Evolutionary conservation across 2,888 invertebrate species (phyloP), one percentile per base, ranked within the genome.

Genomic region (Drosophila ezoana): DNA sequence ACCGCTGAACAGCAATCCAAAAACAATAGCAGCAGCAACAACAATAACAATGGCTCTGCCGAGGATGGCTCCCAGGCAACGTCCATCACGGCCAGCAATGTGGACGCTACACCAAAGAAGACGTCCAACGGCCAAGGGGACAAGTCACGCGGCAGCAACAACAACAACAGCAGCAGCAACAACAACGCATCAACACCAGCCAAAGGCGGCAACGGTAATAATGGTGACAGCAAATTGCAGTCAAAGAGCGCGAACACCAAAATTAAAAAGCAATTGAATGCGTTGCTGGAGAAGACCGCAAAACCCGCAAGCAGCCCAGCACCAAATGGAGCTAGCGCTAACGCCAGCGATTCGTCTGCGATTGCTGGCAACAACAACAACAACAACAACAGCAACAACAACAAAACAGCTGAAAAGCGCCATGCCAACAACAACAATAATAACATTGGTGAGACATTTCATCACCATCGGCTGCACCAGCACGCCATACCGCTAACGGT

Each of bases 191-290:
- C 51, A 64, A 64, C 54, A 57, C 37, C 60, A 6, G 49, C 56
- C 45, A 73, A 62, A 35, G 71, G 57, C 54, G 72, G 71, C 38
- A 74, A 63, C 32, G 65, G 38, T 33, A 84, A 58, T 43, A 79
- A 51, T 61, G 59, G 61, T 44, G 71, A 76, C 18, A 69, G 60
- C 65, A 92, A 92, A 84, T 64, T 89, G 37, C 88, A 89, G 59
- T 84, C 89, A 37, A 92, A 92, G 62, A 91, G 91, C 72, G 76
- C 89, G 53, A 72, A 68, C 18, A 89, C 90, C 76, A 92, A 91
- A 87, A 90, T 91, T 71, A 92, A 92, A 87, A 91, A 90, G 71
- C 92, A 92, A 84, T 80, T 90, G 54, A 90, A 89, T 74, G 79
- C 87, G n/a, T 63, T 89, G 59, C 72, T 91, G 33, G 87, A 90